Evolutionary conservation across 1,140 invertebrate species (phyloP), one percentile per base, ranked within the genome.

Genomic region (Drosophila carrolli): DNA sequence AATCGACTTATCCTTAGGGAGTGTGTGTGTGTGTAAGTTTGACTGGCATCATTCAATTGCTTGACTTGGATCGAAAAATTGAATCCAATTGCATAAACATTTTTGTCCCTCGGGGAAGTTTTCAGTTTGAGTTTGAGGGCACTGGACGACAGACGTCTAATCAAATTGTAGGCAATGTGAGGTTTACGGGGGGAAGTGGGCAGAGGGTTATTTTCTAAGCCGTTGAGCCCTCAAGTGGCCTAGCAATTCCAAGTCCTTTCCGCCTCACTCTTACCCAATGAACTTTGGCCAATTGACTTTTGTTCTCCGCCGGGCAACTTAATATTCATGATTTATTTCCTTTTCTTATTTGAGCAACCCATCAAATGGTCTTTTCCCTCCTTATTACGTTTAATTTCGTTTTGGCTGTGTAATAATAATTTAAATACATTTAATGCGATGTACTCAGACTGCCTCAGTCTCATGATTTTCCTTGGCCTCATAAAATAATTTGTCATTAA

Each of bases 291-390:
- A 84, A 84, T 76, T 83, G 81, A 84, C 81, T 80, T 84, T 83
- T 83, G 81, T 83, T 56, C 65, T 57, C 53, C 14, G 50, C 10
- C 48, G 44, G 41, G 16, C 58, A 76, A 76, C 81, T 76, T 80
- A 84, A 83, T 84, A 84, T 83, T 83, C 65, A 85, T 83, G 67
- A 84, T 83, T 83, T 84, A 84, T 83, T 84, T 85, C 71, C 51
- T 43, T 74, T 74, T 74, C 58, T 75, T 75, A 78, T 84, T 75
- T 47, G 57, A 59, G 29, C 11, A 78, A 81, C 46, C 66, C 67
- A 71, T 50, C 29, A 58, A 29, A 57, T 37, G 43, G 29, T 29
- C 27, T 13, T 29, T 44, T 29, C 6, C 27, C 60, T 56, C 19
- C 16, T 9, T 23, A 6, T 19, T 3, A 19, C 37, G 32, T 70